A percentile compares a stretch with the other conserved stretches of the same genome.
Conservation (phyloP, 2,888 invertebrate species). For the Gortyna flavago region DNA sequence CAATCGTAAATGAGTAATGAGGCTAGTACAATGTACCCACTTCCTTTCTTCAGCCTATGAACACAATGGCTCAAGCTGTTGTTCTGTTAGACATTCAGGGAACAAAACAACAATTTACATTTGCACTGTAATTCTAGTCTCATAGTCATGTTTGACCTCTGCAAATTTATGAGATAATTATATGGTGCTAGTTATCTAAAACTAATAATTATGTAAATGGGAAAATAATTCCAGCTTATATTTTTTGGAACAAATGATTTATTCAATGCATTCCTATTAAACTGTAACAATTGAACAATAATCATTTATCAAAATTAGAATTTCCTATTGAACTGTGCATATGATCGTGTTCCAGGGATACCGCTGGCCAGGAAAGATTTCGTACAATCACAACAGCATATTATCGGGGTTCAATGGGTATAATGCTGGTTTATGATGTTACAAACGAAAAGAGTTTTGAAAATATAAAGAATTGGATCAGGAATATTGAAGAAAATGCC, state of each 20-base stretch:
- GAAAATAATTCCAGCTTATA: slow-evolving; percentile 4
- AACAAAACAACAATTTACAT: slow-evolving; percentile 65
- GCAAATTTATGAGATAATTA: slow-evolving; percentile 22
- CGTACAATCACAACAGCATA: slow-evolving; percentile 99
- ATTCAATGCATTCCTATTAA: neutral
- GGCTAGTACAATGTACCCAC: slow-evolving; percentile 59
- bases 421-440: slow-evolving; percentile 99
- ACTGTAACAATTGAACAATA: slow-evolving; percentile 6
- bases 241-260: slow-evolving; percentile 6
- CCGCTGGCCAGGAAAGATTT: slow-evolving; percentile 99
- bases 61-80: slow-evolving; percentile 58
- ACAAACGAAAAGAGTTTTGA: slow-evolving; percentile 99
- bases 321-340: neutral
- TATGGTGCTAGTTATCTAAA: slow-evolving; percentile 4
- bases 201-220: slow-evolving; percentile 13
- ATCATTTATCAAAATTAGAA: neutral
- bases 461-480: slow-evolving; percentile 99
- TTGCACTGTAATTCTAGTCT: slow-evolving; percentile 44
- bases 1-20: slow-evolving; percentile 58
- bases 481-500: slow-evolving; percentile 99
- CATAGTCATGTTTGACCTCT: slow-evolving; percentile 39
- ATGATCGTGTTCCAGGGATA: slow-evolving; percentile 93
- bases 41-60: slow-evolving; percentile 63
- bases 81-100: slow-evolving; percentile 52
- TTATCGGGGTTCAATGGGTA: slow-evolving; percentile 99